These are phyloP conservation scores for Motacilla alba DNA, from an alignment of 2,113 vertebrate genomes.

Conservation along the genomic window DNA sequence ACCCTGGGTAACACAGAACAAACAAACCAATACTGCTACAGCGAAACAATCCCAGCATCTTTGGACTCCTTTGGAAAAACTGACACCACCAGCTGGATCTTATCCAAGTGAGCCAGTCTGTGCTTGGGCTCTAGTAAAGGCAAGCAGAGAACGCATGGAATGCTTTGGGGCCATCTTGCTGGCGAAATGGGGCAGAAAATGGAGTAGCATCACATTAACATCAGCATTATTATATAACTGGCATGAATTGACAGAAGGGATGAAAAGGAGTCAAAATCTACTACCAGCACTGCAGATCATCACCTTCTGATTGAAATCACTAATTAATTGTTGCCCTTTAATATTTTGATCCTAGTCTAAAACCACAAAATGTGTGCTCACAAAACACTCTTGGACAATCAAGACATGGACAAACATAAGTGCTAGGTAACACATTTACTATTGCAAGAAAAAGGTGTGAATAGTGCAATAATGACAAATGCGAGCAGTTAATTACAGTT, in stretches of 20 bases:
- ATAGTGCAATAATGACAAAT: slow-evolving; percentile 3
- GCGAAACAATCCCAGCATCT: neutral
- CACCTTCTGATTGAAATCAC: neutral
- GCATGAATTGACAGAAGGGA: neutral
- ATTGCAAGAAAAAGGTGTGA: slow-evolving; percentile 9
- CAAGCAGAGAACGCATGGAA: neutral
- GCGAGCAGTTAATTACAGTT: neutral
- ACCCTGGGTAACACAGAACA: neutral
- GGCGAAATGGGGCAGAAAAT: neutral
- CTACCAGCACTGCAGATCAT: neutral
- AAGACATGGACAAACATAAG: neutral
- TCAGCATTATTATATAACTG: neutral
- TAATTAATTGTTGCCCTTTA: neutral
- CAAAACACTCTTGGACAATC: neutral
- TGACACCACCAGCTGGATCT: neutral
- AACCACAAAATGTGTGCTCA: neutral
- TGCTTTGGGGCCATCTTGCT: neutral
- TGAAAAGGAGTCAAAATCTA: neutral
- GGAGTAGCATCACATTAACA: neutral
- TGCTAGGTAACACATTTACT: neutral
- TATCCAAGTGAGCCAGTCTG: neutral
- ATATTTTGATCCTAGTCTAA: neutral
- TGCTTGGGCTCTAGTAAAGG: neutral
- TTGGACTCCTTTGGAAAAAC: neutral
- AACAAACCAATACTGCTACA: neutral